Evolutionary conservation across 1,140 invertebrate genomes (phyloP).

Genomic region (Drosophila sp.): DNA sequence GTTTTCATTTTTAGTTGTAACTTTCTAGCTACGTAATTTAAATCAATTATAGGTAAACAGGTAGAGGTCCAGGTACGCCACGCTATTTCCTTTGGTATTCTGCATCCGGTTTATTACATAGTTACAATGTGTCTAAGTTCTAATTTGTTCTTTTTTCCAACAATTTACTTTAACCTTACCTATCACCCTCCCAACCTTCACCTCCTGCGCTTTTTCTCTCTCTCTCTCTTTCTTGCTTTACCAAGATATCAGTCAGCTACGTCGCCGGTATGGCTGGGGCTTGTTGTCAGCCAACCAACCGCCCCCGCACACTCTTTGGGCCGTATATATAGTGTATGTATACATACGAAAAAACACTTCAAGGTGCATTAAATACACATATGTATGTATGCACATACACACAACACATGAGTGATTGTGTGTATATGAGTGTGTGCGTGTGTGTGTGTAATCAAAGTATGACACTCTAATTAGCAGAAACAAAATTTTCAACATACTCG

Average conservation of each 20-base stretch:
- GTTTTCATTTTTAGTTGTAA: neutral
- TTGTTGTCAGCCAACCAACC: neutral
- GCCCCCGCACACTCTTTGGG: neutral
- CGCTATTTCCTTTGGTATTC: neutral
- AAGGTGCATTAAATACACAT: constrained; percentile 9
- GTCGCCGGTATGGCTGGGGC: constrained; percentile 4
- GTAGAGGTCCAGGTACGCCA: neutral
- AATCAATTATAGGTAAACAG: too few species aligned
- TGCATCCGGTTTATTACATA: neutral
- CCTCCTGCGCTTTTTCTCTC: too few species aligned
- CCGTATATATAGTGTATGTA: neutral
- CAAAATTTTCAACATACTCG: constrained; percentile 45
- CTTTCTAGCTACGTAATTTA: neutral
- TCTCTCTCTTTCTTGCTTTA: neutral
- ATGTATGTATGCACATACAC: neutral
- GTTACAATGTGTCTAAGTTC: neutral
- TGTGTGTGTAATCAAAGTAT: constrained; percentile 59
- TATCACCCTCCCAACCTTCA: neutral
- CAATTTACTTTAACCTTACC: neutral
- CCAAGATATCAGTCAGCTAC: neutral
- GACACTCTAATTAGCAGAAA: constrained; percentile 71
- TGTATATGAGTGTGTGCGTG: constrained; percentile 20
- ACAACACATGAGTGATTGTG: neutral
- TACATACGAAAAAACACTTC: neutral
- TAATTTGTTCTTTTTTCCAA: neutral